Conservation (phyloP, 2,888 invertebrate genomes). For the Caenorhabditis macrosperma region DNA sequence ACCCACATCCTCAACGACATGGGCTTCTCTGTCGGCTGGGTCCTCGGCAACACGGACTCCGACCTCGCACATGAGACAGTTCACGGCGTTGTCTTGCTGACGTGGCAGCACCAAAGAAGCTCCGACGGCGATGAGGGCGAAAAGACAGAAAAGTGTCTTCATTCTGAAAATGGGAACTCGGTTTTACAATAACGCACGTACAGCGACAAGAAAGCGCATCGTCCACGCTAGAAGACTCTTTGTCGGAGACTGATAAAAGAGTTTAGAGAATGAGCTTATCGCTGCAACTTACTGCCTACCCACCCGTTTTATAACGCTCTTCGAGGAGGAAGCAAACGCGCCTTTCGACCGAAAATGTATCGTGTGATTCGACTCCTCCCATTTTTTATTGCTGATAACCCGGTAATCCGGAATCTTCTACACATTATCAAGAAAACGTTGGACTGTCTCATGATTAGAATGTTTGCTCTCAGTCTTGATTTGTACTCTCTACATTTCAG, state of each 20-base stretch:
- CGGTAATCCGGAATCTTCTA: slow-evolving; percentile 31
- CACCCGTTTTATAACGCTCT: slow-evolving; percentile 30
- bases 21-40: slow-evolving; percentile 59
- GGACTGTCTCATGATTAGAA: not conserved
- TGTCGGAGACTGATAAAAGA: not conserved
- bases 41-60: slow-evolving; percentile 57
- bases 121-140: slow-evolving; percentile 53
- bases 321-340: slow-evolving; percentile 25
- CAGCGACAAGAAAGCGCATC: not conserved
- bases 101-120: slow-evolving; percentile 40
- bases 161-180: slow-evolving; percentile 29
- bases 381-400: slow-evolving; percentile 18
- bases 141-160: slow-evolving; percentile 52
- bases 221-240: not conserved
- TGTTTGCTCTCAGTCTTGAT: not conserved
- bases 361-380: slow-evolving; percentile 30
- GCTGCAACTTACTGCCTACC: not conserved
- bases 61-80: slow-evolving; percentile 64
- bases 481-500: not conserved
- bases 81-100: slow-evolving; percentile 12
- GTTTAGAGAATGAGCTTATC: slow-evolving; percentile 12
- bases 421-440: not conserved
- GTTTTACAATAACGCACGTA: too few species aligned
- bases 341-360: slow-evolving; percentile 1
- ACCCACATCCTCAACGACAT: slow-evolving; percentile 57